Percentiles rank a stretch among this genome's conserved stretches.
phyloP scores from a whole-genome alignment of 2,797 vertebrate species.

The Masticophis lateralis region DNA sequence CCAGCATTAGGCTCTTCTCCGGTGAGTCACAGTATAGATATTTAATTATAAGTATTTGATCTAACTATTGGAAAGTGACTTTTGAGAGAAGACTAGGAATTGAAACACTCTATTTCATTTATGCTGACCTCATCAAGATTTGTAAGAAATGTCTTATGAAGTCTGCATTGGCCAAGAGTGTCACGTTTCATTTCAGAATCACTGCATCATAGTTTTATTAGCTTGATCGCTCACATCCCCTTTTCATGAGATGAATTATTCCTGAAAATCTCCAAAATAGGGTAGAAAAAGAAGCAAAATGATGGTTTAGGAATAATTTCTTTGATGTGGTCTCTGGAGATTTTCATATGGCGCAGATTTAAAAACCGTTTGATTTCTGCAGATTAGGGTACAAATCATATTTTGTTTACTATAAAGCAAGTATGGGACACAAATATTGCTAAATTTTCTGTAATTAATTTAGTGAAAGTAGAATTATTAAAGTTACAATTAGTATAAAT shows the following conservation, averaged over 20 bases:
- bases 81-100: neutral
- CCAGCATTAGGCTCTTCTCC: too few relatives aligned
- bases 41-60: neutral
- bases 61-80: neutral
- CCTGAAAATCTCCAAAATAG: neutral
- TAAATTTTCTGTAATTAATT: neutral
- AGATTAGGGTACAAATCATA: neutral
- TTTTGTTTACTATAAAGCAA: neutral
- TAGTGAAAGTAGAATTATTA: neutral
- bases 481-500: neutral
- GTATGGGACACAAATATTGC: neutral
- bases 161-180: neutral
- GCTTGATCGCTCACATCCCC: neutral
- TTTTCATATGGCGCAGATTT: neutral
- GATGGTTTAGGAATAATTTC: neutral
- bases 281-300: neutral
- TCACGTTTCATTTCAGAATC: neutral
- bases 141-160: neutral
- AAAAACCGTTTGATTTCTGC: neutral
- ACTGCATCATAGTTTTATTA: neutral
- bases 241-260: neutral
- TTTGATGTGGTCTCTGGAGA: neutral
- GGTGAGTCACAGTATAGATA: neutral
- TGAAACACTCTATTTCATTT: neutral
- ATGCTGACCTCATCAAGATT: neutral